Conservation (phyloP, 2,888 invertebrate species). For the Andrena haemorrhoa region DNA sequence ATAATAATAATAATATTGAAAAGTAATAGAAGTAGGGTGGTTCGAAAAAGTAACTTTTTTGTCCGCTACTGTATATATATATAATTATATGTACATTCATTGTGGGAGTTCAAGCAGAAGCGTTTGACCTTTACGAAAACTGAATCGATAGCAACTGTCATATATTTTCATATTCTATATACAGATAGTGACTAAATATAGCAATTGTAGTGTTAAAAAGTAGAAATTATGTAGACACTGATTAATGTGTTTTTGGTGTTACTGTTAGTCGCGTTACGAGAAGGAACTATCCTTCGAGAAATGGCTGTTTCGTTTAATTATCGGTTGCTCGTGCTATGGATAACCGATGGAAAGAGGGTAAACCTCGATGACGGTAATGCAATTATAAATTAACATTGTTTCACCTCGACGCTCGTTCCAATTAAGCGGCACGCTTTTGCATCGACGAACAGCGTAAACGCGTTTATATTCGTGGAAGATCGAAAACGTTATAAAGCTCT, state of each 20-base stretch:
- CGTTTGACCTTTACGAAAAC: slow-evolving; percentile 50
- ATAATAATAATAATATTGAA: no score
- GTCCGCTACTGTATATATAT: neutral
- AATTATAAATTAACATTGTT: slow-evolving; percentile 41
- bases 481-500: no score
- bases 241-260: neutral
- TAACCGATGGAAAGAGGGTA: slow-evolving; percentile 7
- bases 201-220: neutral
- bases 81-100: slow-evolving; percentile 11
- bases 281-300: neutral
- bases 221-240: neutral
- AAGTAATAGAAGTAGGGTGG: neutral
- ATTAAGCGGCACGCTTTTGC: slow-evolving; percentile 28
- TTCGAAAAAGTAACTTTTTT: neutral
- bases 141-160: slow-evolving; percentile 46
- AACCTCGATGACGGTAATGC: slow-evolving; percentile 33
- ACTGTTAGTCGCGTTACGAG: neutral
- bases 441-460: neutral
- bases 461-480: neutral
- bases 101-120: slow-evolving; percentile 14
- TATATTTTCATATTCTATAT: slow-evolving; percentile 6
- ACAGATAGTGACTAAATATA: neutral
- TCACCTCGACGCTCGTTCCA: slow-evolving; percentile 26
- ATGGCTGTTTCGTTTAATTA: slow-evolving; percentile 23
- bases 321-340: slow-evolving; percentile 13